Percentiles rank a stretch among this genome's conserved stretches.
Evolutionary conservation across 2,113 vertebrate genomes (phyloP).

Genomic region (Panthera leo): DNA sequence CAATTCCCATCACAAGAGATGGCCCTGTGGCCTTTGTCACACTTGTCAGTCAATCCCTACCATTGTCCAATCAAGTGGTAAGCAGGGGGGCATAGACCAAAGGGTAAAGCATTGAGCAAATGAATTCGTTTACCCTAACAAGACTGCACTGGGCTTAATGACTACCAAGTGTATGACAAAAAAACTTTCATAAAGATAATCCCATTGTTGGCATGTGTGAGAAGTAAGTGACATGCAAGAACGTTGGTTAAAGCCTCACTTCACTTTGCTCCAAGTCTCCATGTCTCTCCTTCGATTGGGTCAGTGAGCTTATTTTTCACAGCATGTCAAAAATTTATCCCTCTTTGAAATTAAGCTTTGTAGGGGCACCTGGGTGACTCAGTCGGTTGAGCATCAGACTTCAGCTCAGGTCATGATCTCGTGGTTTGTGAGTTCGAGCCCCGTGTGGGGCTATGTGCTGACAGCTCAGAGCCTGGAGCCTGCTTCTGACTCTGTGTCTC

Average conservation of each 20-base stretch:
- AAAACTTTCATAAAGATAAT: not conserved
- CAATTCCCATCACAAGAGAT: constrained; percentile 16
- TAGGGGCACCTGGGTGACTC: too few species aligned
- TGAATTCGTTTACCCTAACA: constrained; percentile 3
- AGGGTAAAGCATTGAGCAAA: not conserved
- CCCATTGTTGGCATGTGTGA: not conserved
- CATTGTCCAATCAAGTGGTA: constrained; percentile 14
- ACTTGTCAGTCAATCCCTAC: constrained; percentile 36
- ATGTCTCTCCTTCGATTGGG: too few species aligned
- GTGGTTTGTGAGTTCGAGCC: too few species aligned
- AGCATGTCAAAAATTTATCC: not conserved
- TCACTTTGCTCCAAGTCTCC: too few species aligned
- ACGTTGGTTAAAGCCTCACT: too few species aligned
- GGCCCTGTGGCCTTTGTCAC: constrained; percentile 35
- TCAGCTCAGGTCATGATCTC: too few species aligned
- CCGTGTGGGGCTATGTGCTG: too few species aligned
- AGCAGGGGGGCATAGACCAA: not conserved
- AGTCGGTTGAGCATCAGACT: too few species aligned
- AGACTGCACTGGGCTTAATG: not conserved
- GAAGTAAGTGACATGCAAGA: too few species aligned
- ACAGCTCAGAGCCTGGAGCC: too few species aligned
- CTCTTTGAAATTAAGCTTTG: constrained; percentile 30
- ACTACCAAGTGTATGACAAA: not conserved
- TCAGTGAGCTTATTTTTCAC: too few species aligned
- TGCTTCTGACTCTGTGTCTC: too few species aligned